Evolutionary conservation across 2,888 invertebrate species (phyloP).

Genomic region (Osedax fenrisi): DNA sequence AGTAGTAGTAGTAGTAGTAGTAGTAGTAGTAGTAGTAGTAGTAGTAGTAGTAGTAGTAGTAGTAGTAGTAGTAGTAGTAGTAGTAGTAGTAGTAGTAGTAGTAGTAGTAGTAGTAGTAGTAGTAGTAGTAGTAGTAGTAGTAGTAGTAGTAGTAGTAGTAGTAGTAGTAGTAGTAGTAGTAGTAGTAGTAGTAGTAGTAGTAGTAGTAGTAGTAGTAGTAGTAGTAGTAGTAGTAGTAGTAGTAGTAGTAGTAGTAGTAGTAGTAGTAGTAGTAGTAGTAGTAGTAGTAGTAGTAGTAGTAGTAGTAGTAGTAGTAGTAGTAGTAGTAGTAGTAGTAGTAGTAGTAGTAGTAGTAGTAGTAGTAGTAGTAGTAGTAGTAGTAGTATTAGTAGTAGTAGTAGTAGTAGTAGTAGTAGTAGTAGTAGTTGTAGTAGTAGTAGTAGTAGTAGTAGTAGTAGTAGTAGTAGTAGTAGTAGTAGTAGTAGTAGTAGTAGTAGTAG

Average conservation of each 20-base stretch:
- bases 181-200: not conserved
- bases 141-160: not conserved
- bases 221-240: constrained; percentile 10
- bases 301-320: too few species aligned
- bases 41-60: not conserved
- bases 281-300: too few species aligned
- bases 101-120: not conserved
- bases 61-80: constrained; percentile 8
- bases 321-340: too few species aligned
- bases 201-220: not conserved
- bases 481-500: too few species aligned
- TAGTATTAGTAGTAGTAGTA: too few species aligned
- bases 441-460: too few species aligned
- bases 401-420: too few species aligned
- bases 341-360: too few species aligned
- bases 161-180: not conserved
- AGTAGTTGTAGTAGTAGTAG: too few species aligned
- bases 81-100: not conserved
- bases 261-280: not conserved
- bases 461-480: too few species aligned
- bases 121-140: not conserved
- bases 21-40: not conserved
- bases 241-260: constrained; percentile 8
- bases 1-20: not conserved
- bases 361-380: too few species aligned